phyloP scores from a whole-genome alignment of 2,113 vertebrate species.

The Hepsetus odoe region DNA sequence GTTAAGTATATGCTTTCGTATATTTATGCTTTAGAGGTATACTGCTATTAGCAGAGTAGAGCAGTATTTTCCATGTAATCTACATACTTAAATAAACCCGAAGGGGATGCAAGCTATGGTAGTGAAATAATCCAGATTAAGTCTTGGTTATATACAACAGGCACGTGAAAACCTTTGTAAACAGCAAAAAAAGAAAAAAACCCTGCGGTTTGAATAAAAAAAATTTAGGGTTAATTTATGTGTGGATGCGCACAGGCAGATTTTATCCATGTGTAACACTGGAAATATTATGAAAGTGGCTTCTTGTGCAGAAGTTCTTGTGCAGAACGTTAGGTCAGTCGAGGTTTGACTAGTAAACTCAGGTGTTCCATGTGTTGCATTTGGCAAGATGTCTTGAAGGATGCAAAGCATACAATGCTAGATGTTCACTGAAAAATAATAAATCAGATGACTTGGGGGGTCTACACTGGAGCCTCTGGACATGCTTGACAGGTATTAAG shows the following conservation, averaged over 20 bases:
- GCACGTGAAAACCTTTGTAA: neutral
- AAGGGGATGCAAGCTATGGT: no score
- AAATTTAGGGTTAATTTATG: no score
- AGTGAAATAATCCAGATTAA: constrained; percentile 30
- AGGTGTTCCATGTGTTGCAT: no score
- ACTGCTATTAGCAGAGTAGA: constrained; percentile 38
- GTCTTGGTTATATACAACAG: neutral
- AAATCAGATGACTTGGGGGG: neutral
- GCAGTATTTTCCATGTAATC: constrained; percentile 21
- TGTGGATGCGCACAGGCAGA: no score
- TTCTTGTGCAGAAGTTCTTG: no score
- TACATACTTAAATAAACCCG: constrained; percentile 8
- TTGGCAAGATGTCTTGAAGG: no score
- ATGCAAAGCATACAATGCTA: no score
- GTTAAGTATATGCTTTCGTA: constrained; percentile 32
- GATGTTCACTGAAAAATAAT: neutral
- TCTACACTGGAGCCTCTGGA: neutral
- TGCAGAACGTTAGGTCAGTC: no score
- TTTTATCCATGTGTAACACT: no score
- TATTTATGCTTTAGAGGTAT: constrained; percentile 48
- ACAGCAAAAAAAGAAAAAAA: no score
- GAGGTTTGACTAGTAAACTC: no score
- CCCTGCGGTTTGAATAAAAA: neutral
- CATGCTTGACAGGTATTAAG: neutral
- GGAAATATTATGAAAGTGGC: no score